Evolutionary conservation across 2,888 invertebrate species (phyloP), one percentile per base, ranked within the genome.

Genomic region (Luffia ferchaultella): DNA sequence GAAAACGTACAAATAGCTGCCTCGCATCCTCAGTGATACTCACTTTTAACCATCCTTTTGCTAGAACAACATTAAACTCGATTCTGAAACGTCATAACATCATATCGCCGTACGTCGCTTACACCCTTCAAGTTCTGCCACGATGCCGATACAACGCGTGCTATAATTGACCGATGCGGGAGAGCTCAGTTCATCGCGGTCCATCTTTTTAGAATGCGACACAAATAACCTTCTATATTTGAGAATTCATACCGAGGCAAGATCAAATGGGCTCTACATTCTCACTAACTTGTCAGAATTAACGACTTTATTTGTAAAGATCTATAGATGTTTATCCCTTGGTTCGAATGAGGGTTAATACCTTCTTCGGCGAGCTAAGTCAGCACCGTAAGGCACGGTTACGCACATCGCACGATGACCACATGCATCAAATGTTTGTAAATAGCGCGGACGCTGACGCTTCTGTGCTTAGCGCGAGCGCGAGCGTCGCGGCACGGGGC

Each of bases 201-300:
- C 75, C 79, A 83, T 82, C 82, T 82, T 83, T 83, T 82, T 83
- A 82, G 82, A 82, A 80, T 78, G 78, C 77, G 75, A 82, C 82
- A 80, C 79, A 80, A 83, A 83, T 83, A 83, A 80, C 80, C 72
- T 80, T 82, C 82, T 83, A 83, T 79, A 79, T 82, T 82, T 76
- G 80, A 69, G 76, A 73, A 76, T 79, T 76, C 77, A 77, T 76
- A 78, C 76, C 67, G 75, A 70, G 41, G 69, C 67, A 68, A 70
- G 70, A 73, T 68, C 63, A 68, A 73, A 67, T 72, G 73, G n/a
- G 67, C 61, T 63, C 69, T 70, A 71, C 67, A 62, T 61, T 63
- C 61, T 58, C 57, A 56, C 55, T 57, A 54, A 55, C 54, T 53
- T 50, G 48, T n/a, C 53, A 53, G 46, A 53, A 64, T 74, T 56